Conservation (phyloP, 2,797 vertebrate species). For the Dermochelys coriacea region DNA sequence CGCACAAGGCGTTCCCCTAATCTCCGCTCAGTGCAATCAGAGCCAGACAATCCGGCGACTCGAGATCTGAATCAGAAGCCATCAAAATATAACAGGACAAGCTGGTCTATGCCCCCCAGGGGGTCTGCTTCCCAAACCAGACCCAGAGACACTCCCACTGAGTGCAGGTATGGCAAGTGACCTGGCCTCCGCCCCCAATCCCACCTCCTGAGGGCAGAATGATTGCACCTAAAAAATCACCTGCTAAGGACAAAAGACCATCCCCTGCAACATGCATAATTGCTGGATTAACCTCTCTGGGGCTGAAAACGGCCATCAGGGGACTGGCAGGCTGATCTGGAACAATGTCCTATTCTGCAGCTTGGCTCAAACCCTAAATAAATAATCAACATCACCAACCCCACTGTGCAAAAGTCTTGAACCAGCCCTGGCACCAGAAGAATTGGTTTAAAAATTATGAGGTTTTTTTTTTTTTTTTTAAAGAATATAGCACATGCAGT, state of each 20-base stretch:
- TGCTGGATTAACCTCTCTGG: background rate
- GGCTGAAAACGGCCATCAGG: background rate
- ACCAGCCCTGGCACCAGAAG: background rate
- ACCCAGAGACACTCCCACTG: background rate
- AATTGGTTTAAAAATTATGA: background rate
- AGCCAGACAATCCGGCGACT: background rate
- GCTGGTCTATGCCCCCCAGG: background rate
- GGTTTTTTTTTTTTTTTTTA: too few species aligned
- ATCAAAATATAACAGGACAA: background rate
- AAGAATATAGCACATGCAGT: too few species aligned
- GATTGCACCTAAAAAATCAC: background rate
- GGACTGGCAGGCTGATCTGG: background rate
- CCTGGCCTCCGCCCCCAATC: background rate
- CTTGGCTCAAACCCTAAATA: background rate
- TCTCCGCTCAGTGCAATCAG: background rate
- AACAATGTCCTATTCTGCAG: background rate
- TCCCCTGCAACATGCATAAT: background rate
- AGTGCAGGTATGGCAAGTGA: background rate
- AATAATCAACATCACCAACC: background rate
- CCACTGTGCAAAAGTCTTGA: background rate
- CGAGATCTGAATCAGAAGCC: background rate
- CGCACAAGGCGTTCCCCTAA: too few species aligned
- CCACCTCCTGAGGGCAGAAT: background rate
- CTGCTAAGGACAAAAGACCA: background rate
- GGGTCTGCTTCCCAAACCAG: background rate